Percentiles rank a stretch among this genome's conserved stretches.
These are phyloP conservation scores for Eupithecia pulchellata DNA, from an alignment of 2,888 invertebrate species.

Conservation along the genomic window DNA sequence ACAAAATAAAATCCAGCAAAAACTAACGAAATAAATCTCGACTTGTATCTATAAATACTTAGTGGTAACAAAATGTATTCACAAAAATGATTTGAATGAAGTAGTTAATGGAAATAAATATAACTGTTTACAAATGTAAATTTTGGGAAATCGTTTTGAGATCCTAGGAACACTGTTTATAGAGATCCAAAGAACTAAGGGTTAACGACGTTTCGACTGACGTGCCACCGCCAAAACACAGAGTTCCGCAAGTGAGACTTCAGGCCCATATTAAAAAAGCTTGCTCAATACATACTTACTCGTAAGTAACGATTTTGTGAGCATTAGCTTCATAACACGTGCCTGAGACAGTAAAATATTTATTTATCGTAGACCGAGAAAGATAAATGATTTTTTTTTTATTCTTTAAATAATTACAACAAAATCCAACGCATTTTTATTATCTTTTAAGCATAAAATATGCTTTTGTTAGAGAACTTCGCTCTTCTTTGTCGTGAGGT, in stretches of 20 bases:
- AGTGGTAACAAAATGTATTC: slow-evolving; percentile 74
- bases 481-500: too few relatives aligned
- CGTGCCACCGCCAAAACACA: not conserved
- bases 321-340: too few relatives aligned
- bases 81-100: slow-evolving; percentile 55
- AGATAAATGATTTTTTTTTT: too few relatives aligned
- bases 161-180: slow-evolving; percentile 64
- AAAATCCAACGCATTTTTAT: too few relatives aligned
- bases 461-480: too few relatives aligned
- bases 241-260: not conserved
- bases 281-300: too few relatives aligned
- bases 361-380: too few relatives aligned
- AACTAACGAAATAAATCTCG: slow-evolving; percentile 64
- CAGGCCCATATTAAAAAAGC: too few relatives aligned
- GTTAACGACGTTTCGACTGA: not conserved
- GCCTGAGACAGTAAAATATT: not conserved
- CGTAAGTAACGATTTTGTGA: too few relatives aligned
- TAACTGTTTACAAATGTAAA: slow-evolving; percentile 31
- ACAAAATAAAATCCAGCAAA: slow-evolving; percentile 63
- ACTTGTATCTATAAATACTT: too few relatives aligned
- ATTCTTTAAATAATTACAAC: too few relatives aligned
- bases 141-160: slow-evolving; percentile 51
- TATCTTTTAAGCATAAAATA: too few relatives aligned
- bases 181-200: slow-evolving; percentile 55
- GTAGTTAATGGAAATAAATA: slow-evolving; percentile 18